Evolutionary conservation across 2,797 vertebrate species (phyloP).

Genomic region (Anguilla pacifica): DNA sequence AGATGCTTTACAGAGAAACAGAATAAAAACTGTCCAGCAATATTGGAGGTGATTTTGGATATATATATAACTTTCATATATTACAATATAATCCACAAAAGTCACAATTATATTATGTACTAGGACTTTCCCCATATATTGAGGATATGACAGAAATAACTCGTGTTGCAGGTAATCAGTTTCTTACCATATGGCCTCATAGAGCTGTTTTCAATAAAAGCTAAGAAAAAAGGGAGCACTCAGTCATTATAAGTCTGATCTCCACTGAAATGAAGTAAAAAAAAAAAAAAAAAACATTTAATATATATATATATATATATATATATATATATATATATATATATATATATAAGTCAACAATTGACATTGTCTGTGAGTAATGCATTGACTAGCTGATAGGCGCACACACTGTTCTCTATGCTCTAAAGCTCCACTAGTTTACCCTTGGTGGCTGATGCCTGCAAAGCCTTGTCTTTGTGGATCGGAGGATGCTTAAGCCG

Average conservation of each 20-base stretch:
- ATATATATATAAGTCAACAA: no score
- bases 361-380: background rate
- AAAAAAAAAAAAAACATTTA: no score
- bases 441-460: background rate
- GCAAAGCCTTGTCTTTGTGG: background rate
- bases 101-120: background rate
- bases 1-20: background rate
- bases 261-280: no score
- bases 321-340: no score
- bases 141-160: background rate
- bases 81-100: background rate
- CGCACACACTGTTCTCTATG: background rate
- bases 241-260: no score
- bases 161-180: background rate
- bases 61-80: background rate
- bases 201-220: no score
- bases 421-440: background rate
- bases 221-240: no score
- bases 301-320: no score
- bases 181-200: no score
- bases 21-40: background rate
- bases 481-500: background rate
- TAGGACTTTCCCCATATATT: background rate
- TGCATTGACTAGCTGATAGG: background rate
- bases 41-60: background rate